These are phyloP conservation scores for Theretra japonica DNA, from an alignment of 2,888 invertebrate genomes.

Conservation along the genomic window DNA sequence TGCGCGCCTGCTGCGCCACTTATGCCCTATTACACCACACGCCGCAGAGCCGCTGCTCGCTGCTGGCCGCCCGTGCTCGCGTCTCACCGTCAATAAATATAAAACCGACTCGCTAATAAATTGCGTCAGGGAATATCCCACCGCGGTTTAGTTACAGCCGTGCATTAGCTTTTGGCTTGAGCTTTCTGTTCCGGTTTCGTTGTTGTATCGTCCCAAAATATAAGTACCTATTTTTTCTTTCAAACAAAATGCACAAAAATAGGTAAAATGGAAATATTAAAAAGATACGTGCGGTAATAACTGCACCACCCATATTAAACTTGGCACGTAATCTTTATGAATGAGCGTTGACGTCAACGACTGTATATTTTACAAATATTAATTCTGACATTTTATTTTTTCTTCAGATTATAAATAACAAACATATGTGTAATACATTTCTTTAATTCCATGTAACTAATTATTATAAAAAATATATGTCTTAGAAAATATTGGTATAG, in stretches of 20 bases:
- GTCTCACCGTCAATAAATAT: conserved; percentile 69
- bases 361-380: conserved; percentile 44
- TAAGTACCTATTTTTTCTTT: background rate
- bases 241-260: background rate
- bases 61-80: conserved; percentile 45
- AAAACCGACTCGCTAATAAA: conserved; percentile 65
- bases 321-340: conserved; percentile 65
- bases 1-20: conserved; percentile 66
- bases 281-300: background rate
- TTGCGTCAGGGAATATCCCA: conserved; percentile 51
- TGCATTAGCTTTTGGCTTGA: background rate
- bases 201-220: background rate
- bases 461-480: background rate
- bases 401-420: background rate
- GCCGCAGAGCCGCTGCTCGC: conserved; percentile 55
- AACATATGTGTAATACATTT: background rate
- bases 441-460: conserved; percentile 12
- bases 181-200: background rate
- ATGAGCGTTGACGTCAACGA: conserved; percentile 74
- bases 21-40: conserved; percentile 74
- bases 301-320: background rate
- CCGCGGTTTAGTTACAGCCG: conserved; percentile 36
- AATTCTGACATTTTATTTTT: background rate
- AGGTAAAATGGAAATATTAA: background rate
- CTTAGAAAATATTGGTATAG: conserved; percentile 1